These are phyloP conservation scores for Cylloceria caligata DNA, from an alignment of 2,888 invertebrate genomes.

Conservation along the genomic window DNA sequence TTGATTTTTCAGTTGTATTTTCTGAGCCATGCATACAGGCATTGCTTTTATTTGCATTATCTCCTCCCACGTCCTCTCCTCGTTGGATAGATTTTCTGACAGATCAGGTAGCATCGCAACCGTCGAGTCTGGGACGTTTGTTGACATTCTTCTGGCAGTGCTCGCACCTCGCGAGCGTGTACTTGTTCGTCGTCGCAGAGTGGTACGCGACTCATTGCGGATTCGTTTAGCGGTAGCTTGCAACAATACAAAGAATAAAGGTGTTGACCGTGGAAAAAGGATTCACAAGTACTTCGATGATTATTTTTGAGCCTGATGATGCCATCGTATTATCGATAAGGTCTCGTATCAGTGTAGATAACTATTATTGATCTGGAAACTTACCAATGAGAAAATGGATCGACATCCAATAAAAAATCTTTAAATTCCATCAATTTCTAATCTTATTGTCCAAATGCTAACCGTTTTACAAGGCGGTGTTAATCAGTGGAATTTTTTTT, in stretches of 20 bases:
- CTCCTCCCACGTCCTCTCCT: constrained; percentile 93
- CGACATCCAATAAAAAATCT: not conserved
- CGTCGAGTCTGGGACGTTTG: constrained; percentile 88
- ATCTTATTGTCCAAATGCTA: no score
- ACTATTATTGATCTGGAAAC: not conserved
- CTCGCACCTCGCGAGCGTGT: constrained; percentile 86
- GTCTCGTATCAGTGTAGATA: constrained; percentile 50
- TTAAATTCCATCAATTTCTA: not conserved
- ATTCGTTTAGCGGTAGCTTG: constrained; percentile 89
- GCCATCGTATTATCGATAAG: constrained; percentile 16
- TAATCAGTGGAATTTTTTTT: no score
- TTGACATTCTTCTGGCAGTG: constrained; percentile 86
- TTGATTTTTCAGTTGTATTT: constrained; percentile 91
- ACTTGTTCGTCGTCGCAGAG: constrained; percentile 87
- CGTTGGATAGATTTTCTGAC: constrained; percentile 93
- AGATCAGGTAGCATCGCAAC: constrained; percentile 93
- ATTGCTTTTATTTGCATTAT: constrained; percentile 94
- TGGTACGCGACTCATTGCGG: constrained; percentile 88
- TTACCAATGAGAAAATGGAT: not conserved
- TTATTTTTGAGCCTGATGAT: constrained; percentile 28
- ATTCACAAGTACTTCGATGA: not conserved
- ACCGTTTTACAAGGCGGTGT: no score
- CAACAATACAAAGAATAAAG: constrained; percentile 5
- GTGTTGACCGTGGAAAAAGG: not conserved
- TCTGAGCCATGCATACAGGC: constrained; percentile 94